These are phyloP conservation scores for Periophthalmodon schlosseri DNA, from an alignment of 2,113 vertebrate genomes.

Conservation along the genomic window DNA sequence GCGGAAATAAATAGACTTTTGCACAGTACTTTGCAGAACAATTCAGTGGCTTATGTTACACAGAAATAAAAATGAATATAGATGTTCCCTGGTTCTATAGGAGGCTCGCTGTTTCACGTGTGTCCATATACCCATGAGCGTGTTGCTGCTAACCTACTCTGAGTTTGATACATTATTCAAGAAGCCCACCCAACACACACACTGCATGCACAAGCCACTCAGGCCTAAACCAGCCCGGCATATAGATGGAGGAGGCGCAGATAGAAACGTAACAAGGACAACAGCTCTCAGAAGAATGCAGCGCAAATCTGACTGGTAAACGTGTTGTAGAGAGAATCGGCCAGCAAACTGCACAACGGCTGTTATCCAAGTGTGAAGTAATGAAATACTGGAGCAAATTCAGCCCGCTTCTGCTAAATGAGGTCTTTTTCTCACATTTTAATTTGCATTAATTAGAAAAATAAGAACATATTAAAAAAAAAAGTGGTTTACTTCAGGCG, in stretches of 20 bases:
- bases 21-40: background rate
- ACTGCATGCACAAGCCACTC: background rate
- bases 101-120: background rate
- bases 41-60: background rate
- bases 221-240: background rate
- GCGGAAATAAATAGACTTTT: background rate
- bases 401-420: background rate
- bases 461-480: background rate
- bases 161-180: slow-evolving; percentile 8
- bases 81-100: background rate
- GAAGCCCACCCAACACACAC: background rate
- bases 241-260: background rate
- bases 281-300: background rate
- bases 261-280: background rate
- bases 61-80: background rate
- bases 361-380: background rate
- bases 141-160: slow-evolving; percentile 7
- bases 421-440: background rate
- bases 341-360: background rate
- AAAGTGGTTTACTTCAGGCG: background rate
- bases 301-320: background rate
- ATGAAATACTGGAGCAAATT: background rate
- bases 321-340: background rate
- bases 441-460: background rate
- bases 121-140: background rate